These are phyloP conservation scores for Desoria tigrina DNA, from an alignment of 2,888 invertebrate species.

Conservation along the genomic window DNA sequence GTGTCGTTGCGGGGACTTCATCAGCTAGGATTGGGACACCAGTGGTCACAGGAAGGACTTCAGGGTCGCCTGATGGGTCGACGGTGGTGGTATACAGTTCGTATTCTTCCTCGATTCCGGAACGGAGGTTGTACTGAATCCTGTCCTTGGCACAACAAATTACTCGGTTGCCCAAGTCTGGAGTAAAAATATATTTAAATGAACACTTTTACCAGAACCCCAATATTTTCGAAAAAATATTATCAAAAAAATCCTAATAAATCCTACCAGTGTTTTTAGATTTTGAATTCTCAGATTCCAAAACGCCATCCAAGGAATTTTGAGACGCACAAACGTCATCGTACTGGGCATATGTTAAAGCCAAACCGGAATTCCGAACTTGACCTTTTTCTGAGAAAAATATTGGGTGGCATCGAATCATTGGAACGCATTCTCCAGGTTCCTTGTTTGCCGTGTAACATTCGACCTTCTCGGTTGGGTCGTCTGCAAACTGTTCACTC, in stretches of 20 bases:
- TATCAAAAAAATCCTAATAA: too few species aligned
- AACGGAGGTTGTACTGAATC: conserved; percentile 29
- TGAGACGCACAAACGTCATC: conserved; percentile 28
- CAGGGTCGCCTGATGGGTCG: background rate
- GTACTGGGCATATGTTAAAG: conserved; percentile 35
- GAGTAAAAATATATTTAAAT: too few species aligned
- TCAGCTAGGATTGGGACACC: background rate
- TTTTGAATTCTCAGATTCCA: background rate
- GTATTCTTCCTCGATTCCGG: conserved; percentile 39
- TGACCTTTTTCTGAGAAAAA: conserved; percentile 43
- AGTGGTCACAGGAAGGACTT: background rate
- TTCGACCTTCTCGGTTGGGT: conserved; percentile 35
- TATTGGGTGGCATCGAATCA: conserved; percentile 45
- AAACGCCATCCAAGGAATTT: conserved; percentile 24
- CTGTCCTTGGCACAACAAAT: conserved; percentile 44
- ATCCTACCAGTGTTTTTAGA: conserved; percentile 1
- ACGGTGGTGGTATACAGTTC: conserved; percentile 35
- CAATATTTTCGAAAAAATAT: too few species aligned
- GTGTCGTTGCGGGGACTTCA: conserved; percentile 15
- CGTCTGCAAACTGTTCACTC: conserved; percentile 29
- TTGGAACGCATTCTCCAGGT: conserved; percentile 40
- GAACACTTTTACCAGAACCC: too few species aligned
- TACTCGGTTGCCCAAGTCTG: conserved; percentile 33
- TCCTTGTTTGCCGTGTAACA: conserved; percentile 41
- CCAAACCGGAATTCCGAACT: conserved; percentile 39